These are phyloP conservation scores for Epirrhoe alternata DNA, from an alignment of 2,888 invertebrate genomes.

Conservation along the genomic window DNA sequence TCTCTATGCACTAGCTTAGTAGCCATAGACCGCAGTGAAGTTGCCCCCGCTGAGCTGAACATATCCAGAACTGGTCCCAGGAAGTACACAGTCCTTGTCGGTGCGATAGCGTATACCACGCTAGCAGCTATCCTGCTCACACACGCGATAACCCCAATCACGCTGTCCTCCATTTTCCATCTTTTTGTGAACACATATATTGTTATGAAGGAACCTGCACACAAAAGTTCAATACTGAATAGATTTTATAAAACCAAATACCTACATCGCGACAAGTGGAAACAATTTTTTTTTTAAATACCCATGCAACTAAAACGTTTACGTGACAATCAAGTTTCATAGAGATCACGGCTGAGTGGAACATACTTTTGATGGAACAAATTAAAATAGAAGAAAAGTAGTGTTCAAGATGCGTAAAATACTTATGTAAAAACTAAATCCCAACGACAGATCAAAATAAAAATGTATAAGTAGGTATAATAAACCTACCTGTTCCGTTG, in stretches of 20 bases:
- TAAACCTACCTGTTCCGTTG: too few species aligned
- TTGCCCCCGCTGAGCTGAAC: conserved; percentile 84
- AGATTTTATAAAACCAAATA: conserved; percentile 14
- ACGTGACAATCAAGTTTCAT: too few species aligned
- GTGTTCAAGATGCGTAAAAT: too few species aligned
- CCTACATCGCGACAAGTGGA: background rate
- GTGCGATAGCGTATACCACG: conserved; percentile 80
- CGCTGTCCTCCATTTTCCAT: conserved; percentile 80
- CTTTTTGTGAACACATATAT: conserved; percentile 81
- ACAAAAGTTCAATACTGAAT: conserved; percentile 40
- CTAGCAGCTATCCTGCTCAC: conserved; percentile 81
- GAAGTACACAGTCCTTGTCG: conserved; percentile 76
- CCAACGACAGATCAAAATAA: too few species aligned
- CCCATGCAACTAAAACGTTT: background rate
- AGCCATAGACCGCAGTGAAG: conserved; percentile 84
- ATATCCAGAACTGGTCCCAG: conserved; percentile 82
- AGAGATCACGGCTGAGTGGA: too few species aligned
- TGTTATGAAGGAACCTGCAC: conserved; percentile 80
- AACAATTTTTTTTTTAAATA: background rate
- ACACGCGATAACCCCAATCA: conserved; percentile 81
- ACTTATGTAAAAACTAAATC: too few species aligned
- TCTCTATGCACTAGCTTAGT: conserved; percentile 84
- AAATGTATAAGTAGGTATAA: too few species aligned
- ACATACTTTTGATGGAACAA: too few species aligned
- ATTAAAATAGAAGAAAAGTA: too few species aligned